Conservation (phyloP, 2,888 invertebrate species). For the Leuctra nigra region DNA sequence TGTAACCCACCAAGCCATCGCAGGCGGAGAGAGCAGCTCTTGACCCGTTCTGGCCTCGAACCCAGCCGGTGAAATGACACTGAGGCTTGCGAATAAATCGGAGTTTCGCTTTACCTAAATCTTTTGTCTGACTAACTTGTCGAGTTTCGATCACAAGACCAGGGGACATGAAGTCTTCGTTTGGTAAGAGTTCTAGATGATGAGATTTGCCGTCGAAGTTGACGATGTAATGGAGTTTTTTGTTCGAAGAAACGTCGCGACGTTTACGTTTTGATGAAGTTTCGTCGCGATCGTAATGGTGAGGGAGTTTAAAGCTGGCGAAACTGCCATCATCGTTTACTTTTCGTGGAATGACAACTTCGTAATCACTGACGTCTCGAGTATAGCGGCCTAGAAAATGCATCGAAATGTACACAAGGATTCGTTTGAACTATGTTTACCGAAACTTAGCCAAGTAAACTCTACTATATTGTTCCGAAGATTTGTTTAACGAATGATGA, state of each 20-base stretch:
- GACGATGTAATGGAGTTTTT: conserved; percentile 34
- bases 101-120: conserved; percentile 20
- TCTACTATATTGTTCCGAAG: no score
- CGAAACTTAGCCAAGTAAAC: no score
- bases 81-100: conserved; percentile 24
- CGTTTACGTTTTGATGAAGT: neutral
- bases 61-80: conserved; percentile 48
- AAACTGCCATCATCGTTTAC: conserved; percentile 43
- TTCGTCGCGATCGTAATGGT: conserved; percentile 33
- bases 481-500: no score
- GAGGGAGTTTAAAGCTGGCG: conserved; percentile 41
- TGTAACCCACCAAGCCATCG: conserved; percentile 47
- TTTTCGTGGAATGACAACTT: conserved; percentile 44
- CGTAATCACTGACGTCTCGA: conserved; percentile 41
- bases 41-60: conserved; percentile 41
- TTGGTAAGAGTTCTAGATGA: conserved; percentile 45
- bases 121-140: neutral
- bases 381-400: conserved; percentile 44
- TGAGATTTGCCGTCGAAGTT: conserved; percentile 37
- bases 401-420: neutral
- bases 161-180: conserved; percentile 46
- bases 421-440: no score
- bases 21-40: conserved; percentile 48
- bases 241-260: neutral
- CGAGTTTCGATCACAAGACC: conserved; percentile 29